A percentile compares a stretch with the other conserved stretches of the same genome.
These are phyloP conservation scores for Penaeus chinensis DNA, from an alignment of 1,140 invertebrate genomes.

Conservation along the genomic window DNA sequence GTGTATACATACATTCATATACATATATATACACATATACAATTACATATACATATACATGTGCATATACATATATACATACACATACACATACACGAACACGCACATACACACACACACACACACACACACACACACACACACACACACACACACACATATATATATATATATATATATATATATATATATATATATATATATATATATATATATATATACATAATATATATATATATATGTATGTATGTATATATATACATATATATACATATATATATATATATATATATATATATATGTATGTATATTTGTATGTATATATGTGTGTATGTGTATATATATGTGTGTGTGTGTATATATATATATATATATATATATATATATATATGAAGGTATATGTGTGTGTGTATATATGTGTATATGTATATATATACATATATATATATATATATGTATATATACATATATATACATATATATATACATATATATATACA, in stretches of 20 bases:
- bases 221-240: conserved; percentile 18
- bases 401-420: too few relatives aligned
- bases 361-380: too few relatives aligned
- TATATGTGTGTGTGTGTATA: too few relatives aligned
- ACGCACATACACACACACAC: background rate
- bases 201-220: background rate
- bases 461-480: too few relatives aligned
- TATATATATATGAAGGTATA: too few relatives aligned
- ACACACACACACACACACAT: background rate
- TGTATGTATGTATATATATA: conserved; percentile 15
- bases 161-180: conserved; percentile 19
- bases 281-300: background rate
- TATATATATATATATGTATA: too few relatives aligned
- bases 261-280: background rate
- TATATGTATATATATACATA: too few relatives aligned
- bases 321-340: too few relatives aligned
- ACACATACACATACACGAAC: background rate
- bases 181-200: background rate
- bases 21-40: too few relatives aligned
- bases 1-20: too few relatives aligned
- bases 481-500: too few relatives aligned
- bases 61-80: background rate
- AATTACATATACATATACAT: too few relatives aligned
- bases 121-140: conserved; percentile 4
- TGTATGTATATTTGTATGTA: background rate